Evolutionary conservation across 2,888 invertebrate genomes (phyloP).

Genomic region (Leptopilina syphax): DNA sequence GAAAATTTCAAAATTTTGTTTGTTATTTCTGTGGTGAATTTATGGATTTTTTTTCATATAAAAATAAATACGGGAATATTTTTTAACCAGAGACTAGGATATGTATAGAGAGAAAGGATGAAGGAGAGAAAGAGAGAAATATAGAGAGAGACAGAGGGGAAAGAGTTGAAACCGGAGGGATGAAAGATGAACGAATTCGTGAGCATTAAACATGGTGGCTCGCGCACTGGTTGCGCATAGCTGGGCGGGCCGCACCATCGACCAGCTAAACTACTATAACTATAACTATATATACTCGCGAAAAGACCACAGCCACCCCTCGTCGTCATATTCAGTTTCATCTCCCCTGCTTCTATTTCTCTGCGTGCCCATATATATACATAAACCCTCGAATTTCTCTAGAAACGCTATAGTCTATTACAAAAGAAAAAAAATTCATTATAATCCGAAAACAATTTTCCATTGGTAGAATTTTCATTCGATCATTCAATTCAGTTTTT

Average conservation of each 20-base stretch:
- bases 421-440: too few relatives aligned
- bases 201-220: conserved; percentile 67
- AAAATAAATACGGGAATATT: conserved; percentile 3
- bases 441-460: too few relatives aligned
- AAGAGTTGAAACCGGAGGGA: neutral
- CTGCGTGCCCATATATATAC: neutral
- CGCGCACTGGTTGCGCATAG: conserved; percentile 67
- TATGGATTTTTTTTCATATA: neutral
- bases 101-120: neutral
- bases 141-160: conserved; percentile 26
- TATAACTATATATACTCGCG: conserved; percentile 34
- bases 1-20: conserved; percentile 18
- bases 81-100: conserved; percentile 6
- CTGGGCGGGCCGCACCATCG: conserved; percentile 64
- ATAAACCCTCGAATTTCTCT: conserved; percentile 13
- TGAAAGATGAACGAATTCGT: conserved; percentile 56
- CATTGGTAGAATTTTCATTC: too few relatives aligned
- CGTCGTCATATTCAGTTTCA: conserved; percentile 39
- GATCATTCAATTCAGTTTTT: too few relatives aligned
- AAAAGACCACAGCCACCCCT: conserved; percentile 30
- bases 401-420: too few relatives aligned
- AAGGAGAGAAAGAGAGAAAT: neutral
- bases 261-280: conserved; percentile 57
- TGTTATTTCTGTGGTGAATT: conserved; percentile 41
- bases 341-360: neutral